Base-by-base conservation (phyloP, 2,888 invertebrate genomes). In the Microchrysa polita region DNA sequence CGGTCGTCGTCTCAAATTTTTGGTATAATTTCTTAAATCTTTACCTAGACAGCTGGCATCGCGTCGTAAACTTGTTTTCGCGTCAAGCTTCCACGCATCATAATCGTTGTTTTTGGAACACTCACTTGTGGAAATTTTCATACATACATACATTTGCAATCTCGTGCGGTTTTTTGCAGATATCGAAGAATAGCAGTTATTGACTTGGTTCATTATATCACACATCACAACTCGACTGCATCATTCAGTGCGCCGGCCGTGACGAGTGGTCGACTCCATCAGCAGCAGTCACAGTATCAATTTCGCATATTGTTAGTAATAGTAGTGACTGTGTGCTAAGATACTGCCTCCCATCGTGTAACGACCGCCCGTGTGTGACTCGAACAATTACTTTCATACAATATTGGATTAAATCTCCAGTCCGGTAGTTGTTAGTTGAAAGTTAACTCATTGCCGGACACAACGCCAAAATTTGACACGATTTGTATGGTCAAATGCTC, bases 1-100 rank as follows among this genome's bases (percentile, higher is more conserved):
- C 48, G 65, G 48, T 44, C 42, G 20, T 20, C 59, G 59, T 16
- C 65, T 44, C 48, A 44, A 14, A 27, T 22, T 40, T n/a, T 23
- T 52, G 23, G 34, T 23, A 40, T 55, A 42, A 20, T 57, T n/a
- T 69, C 69, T 34, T 34, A 2, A n/a, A 57, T 40, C 57, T 34
- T 18, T n/a, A 20, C n/a, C 63, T 23, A 27, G 14, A 44, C 18
- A 48, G 61, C 61, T 65, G 27, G 55, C 55, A 42, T 16, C 42
- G 55, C 55, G 18, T 16, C 42, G 55, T 34, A 69, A 69, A 69
- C 69, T 69, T 14, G 69, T 69, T 69, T 65, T 69, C 69, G 55
- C 55, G 69, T 34, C 18, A 69, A 69, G 16, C 69, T 42, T 69
- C 57, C 57, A 69, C 69, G 55, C 55, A 42, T 48, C 20, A 69